Evolutionary conservation across 2,113 vertebrate genomes (phyloP).

Genomic region (Heloderma charlesbogerti): DNA sequence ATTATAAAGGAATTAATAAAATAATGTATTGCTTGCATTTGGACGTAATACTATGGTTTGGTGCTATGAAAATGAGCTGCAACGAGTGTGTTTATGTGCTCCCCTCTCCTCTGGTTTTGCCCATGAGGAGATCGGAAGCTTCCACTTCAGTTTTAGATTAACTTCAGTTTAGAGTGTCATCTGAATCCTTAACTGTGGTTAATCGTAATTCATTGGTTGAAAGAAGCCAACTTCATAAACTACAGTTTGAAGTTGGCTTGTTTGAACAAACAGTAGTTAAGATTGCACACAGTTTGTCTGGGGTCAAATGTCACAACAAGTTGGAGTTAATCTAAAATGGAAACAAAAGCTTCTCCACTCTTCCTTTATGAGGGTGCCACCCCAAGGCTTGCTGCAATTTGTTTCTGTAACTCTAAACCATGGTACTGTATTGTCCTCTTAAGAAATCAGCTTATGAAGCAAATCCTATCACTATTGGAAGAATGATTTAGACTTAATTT

Average conservation of each 20-base stretch:
- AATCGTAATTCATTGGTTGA: neutral
- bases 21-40: neutral
- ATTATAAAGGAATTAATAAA: neutral
- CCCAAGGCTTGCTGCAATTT: neutral
- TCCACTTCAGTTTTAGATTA: neutral
- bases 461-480: too few species aligned
- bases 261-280: neutral
- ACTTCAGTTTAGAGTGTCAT: neutral
- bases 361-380: neutral
- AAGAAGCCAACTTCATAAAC: neutral
- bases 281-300: neutral
- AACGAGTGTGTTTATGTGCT: neutral
- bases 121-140: neutral
- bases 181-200: neutral
- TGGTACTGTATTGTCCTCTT: neutral
- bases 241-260: neutral
- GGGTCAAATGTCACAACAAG: neutral
- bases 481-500: neutral
- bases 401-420: neutral
- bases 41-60: neutral
- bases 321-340: neutral
- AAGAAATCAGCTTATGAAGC: neutral
- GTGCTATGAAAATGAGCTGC: neutral
- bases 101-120: neutral
- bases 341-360: too few species aligned